A percentile compares a stretch with the other conserved stretches of the same genome.
These are phyloP conservation scores for Numida meleagris DNA, from an alignment of 2,113 vertebrate genomes.

Conservation along the genomic window DNA sequence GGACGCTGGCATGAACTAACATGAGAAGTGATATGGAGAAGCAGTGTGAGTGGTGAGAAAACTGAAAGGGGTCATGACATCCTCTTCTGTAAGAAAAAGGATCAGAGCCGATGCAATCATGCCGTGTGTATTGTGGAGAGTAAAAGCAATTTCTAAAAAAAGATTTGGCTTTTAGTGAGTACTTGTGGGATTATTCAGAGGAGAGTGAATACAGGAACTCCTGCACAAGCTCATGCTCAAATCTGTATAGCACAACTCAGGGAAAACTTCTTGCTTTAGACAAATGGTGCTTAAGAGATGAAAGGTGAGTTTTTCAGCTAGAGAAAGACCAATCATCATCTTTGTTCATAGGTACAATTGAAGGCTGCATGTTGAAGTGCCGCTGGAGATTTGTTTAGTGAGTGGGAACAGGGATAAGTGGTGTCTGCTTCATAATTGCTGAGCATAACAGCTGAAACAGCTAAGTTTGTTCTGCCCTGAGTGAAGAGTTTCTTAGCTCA, in stretches of 20 bases:
- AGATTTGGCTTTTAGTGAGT: not conserved
- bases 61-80: not conserved
- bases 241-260: not conserved
- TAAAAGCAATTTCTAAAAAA: constrained; percentile 34
- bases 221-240: not conserved
- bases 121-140: not conserved
- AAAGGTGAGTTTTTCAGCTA: not conserved
- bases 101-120: constrained; percentile 17
- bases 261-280: constrained; percentile 1
- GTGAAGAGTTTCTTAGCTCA: not conserved
- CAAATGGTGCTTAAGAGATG: not conserved
- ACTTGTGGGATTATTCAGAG: not conserved
- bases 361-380: constrained; percentile 2
- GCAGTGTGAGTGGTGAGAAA: not conserved
- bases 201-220: not conserved
- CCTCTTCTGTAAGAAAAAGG: not conserved
- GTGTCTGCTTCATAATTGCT: not conserved
- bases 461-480: not conserved
- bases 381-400: not conserved
- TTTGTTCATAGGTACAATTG: constrained; percentile 29
- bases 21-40: not conserved
- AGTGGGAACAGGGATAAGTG: not conserved
- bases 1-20: not conserved
- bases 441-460: not conserved
- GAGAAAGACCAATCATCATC: constrained; percentile 38